These are phyloP conservation scores for Columba guinea DNA, from an alignment of 2,797 vertebrate species.

Conservation along the genomic window DNA sequence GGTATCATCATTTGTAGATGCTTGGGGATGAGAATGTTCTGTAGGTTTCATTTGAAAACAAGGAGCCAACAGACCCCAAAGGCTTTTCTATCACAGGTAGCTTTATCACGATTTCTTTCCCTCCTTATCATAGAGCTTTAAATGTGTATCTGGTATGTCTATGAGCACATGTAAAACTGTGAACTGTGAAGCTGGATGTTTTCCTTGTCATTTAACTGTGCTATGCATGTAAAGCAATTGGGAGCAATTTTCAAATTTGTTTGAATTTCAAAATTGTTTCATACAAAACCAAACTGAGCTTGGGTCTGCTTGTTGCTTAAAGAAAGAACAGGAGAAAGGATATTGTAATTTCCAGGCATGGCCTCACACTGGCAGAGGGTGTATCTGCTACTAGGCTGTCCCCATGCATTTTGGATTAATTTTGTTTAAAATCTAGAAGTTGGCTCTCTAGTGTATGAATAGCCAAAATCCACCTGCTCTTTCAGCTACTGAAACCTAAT, in stretches of 20 bases:
- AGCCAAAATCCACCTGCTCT: not conserved
- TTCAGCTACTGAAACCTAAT: not conserved
- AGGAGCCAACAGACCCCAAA: not conserved
- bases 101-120: not conserved
- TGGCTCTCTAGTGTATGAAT: not conserved
- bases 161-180: not conserved
- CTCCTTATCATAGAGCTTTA: not conserved
- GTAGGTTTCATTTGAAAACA: not conserved
- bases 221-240: not conserved
- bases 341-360: not conserved
- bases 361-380: not conserved
- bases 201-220: not conserved
- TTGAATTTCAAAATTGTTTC: not conserved
- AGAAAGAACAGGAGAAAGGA: not conserved
- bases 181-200: not conserved
- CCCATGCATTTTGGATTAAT: not conserved
- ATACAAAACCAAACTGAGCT: not conserved
- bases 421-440: not conserved
- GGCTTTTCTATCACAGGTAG: not conserved
- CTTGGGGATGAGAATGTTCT: not conserved
- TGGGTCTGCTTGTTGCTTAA: not conserved
- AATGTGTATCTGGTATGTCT: not conserved
- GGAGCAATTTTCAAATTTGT: not conserved
- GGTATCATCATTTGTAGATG: not conserved
- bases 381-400: not conserved